Evolutionary conservation across 2,888 invertebrate species (phyloP), one percentile per base, ranked within the genome.

Genomic region (Formica aserva): DNA sequence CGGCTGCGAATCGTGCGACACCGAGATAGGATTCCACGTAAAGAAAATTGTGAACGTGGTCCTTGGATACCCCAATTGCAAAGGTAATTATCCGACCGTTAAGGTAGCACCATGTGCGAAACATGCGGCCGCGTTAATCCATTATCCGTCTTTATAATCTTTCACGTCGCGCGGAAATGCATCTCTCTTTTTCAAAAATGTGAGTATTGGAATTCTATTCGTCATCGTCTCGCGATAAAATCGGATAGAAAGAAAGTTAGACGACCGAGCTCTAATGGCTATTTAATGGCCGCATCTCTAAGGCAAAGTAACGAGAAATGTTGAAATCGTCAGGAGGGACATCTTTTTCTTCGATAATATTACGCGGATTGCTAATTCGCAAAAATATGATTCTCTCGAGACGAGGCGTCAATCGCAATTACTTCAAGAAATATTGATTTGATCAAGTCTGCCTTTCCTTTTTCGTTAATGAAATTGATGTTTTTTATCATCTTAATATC

Each of bases 101-200:
- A 35, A 78, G 78, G 18, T 60, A 55, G 57, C 69, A 8, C 35
- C 41, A 41, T 78, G 26, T 35, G 48, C 11, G 71, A 62, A 80
- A 80, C 52, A 52, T 62, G 69, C 45, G 45, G 1, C 18, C 41
- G 77, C 60, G 69, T 71, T 80, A 78, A 69, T 13, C 35, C 60
- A 26, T 32, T 60, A 80, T 80, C 78, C 45, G 78, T 69, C 71
- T 78, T 80, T 80, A 80, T 80, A 80, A 80, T 80, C 78, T 80
- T 62, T 5, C 35, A 26, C 45, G 69, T 80, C 69, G 41, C 78
- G 35, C 45, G 69, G 45, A 60, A 60, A 69, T 62, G 67, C 60
- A 80, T 80, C 60, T 26, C 35, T 60, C 45, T 62, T 45, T 52
- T 52, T 60, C 29, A 41, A 41, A 66, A 66, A 48, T 13, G 9